Percentiles rank a stretch among this genome's conserved stretches.
Evolutionary conservation across 2,113 vertebrate species (phyloP).

Genomic region (Parotia lawesii): DNA sequence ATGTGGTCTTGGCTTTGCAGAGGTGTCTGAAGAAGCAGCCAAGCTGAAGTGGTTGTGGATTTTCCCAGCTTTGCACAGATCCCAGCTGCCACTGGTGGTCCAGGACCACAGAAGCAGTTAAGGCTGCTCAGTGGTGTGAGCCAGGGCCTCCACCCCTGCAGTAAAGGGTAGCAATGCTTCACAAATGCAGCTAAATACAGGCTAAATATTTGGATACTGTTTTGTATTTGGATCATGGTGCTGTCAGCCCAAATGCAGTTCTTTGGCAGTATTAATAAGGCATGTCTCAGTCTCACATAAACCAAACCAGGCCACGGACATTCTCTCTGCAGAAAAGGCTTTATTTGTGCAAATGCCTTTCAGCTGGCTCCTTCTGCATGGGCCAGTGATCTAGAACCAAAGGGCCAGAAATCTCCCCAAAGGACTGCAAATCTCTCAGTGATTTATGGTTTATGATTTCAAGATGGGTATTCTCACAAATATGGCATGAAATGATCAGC

Average conservation of each 20-base stretch:
- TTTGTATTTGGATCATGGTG: neutral
- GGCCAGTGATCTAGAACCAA: neutral
- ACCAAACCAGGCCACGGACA: neutral
- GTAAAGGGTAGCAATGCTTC: neutral
- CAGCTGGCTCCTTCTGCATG: neutral
- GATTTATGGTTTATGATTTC: neutral
- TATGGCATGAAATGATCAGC: neutral
- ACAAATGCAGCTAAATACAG: neutral
- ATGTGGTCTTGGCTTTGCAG: neutral
- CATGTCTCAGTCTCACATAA: neutral
- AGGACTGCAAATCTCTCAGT: neutral
- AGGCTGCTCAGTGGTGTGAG: neutral
- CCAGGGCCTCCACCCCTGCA: neutral
- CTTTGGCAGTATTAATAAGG: neutral
- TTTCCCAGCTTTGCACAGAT: neutral
- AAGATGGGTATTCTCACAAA: neutral
- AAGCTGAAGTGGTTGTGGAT: neutral
- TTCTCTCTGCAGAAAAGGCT: neutral
- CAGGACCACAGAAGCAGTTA: neutral
- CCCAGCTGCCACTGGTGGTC: neutral
- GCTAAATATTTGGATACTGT: neutral
- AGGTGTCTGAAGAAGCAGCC: neutral
- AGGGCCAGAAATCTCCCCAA: neutral
- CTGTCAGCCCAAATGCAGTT: neutral
- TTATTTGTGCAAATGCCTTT: neutral